Base-by-base conservation (phyloP, 1,140 invertebrate species). In the Temnothorax curvispinosus region DNA sequence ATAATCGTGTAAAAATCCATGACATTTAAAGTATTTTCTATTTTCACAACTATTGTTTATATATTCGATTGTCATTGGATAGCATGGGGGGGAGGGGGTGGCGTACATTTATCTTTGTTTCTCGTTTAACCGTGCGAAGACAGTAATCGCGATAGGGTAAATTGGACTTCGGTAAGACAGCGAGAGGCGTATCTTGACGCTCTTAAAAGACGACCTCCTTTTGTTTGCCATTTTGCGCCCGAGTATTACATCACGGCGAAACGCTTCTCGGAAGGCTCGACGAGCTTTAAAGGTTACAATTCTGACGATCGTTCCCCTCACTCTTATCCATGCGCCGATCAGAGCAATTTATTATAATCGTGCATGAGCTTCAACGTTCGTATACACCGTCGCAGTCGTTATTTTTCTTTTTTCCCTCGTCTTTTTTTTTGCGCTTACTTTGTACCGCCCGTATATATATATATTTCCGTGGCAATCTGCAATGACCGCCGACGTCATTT, bases 331-430 rank as follows among this genome's bases (percentile, higher is more conserved):
- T 52, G 58, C 84, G 62, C 58, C 87, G 78, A 90, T 90, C 90
- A 7, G 65, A 84, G 84, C 89, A 90, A 90, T 90, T 91, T 91
- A 91, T 91, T 91, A 90, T 91, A 91, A 91, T 91, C 87, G 78
- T 85, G 87, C 90, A 87, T 56, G 89, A 90, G 77, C 89, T 89
- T 87, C 69, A 54, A 71, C 75, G 74, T 86, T 84, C 86, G 32
- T 89, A 86, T 62, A 77, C 2, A 13, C 35, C 58, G 60, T 87
- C 77, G 88, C 71, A 38, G 27, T 67, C 52, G 84, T 89, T 88
- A 78, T 72, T 56, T 47, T 50, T 60, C 47, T 44, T 56, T 58
- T 58, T 72, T 38, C 50, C 7, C n/a, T 27, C n/a, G n/a, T 35
- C 32, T 75, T 38, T 88, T 65, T 65, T 58, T 32, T 58, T 44